phyloP scores from a whole-genome alignment of 2,113 vertebrate species.

The Rhombomys opimus region DNA sequence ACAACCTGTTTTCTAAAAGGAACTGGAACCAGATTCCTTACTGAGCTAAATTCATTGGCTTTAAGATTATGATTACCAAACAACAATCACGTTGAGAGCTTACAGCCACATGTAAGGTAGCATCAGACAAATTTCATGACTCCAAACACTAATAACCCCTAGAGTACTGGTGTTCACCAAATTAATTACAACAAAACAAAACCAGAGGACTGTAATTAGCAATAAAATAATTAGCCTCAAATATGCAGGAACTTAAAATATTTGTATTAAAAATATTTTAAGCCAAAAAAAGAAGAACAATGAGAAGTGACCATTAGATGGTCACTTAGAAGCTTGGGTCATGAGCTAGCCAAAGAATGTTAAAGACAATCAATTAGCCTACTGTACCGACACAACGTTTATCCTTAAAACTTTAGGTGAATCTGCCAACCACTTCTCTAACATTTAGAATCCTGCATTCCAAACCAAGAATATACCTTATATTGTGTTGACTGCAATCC shows the following conservation, averaged over 20 bases:
- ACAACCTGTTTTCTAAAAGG: slow-evolving; percentile 60
- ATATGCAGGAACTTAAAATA: slow-evolving; percentile 16
- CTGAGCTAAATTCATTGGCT: not conserved
- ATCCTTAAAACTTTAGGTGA: slow-evolving; percentile 31
- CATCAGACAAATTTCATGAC: not conserved
- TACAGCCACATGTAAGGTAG: not conserved
- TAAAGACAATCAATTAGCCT: slow-evolving; percentile 2
- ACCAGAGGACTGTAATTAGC: slow-evolving; percentile 14
- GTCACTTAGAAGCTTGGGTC: not conserved
- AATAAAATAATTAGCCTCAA: slow-evolving; percentile 25
- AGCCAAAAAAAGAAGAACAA: not conserved
- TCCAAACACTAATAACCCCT: not conserved
- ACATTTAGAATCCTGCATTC: slow-evolving; percentile 43
- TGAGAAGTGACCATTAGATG: slow-evolving; percentile 2
- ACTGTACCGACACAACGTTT: slow-evolving; percentile 15
- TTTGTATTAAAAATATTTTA: slow-evolving; percentile 39
- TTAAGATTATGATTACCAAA: slow-evolving; percentile 23
- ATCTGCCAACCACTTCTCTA: slow-evolving; percentile 30
- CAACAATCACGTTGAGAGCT: not conserved
- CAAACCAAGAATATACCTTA: slow-evolving; percentile 54
- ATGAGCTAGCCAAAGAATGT: slow-evolving; percentile 25
- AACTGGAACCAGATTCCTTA: slow-evolving; percentile 44
- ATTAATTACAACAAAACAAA: not conserved
- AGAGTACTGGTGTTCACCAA: not conserved
- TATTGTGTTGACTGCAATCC: slow-evolving; percentile 54